Base-by-base conservation (phyloP, 2,888 invertebrate species). In the Lymantria monacha region DNA sequence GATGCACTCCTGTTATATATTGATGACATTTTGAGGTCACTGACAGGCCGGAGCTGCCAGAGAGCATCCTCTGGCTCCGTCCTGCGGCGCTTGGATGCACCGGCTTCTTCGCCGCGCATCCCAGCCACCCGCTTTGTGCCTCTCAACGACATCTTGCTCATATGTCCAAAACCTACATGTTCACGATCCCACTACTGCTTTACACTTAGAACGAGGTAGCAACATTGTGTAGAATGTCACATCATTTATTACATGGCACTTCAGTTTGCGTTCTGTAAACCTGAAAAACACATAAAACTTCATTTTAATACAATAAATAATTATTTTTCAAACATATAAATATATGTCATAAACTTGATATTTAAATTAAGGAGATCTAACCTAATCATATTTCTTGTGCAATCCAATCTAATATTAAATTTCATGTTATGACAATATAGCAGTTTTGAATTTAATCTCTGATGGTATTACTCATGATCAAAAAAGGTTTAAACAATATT, bases 1-100 rank as follows among this genome's bases (percentile, higher is more conserved):
- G 95, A 94, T 70, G 93, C 94, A 89, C 93, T 95, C 82, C 93
- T 94, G 87, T 97, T 97, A 90, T 97, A 97, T 83, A 97, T 97
- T 85, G 96, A 95, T 72, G 95, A 95, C 92, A 95, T 95, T 92
- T 97, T 97, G 84, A 97, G 95, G 91, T 97, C 97, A 82, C 94
- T 95, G 76, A 95, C 94, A 72, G 96, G 95, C 73, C 96, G 94
- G 74, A 96, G 95, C 82, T 96, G 96, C 97, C 97, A 97, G 62
- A 87, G 86, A 52, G 85, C 83, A 66, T 91, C 91, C 64, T 91
- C 89, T 49, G 85, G 83, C 74, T 89, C 89, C 57, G 83, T 73
- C 73, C 85, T 78, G 66, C 91, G 90, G 68, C 91, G 85, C 69
- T 88, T 90, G 67, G 87, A 90, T 63, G 83, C 70, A 71, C 87